Percentiles rank a stretch among this genome's conserved stretches.
Conservation (phyloP, 2,888 invertebrate species). For the Drosophila putrida region DNA sequence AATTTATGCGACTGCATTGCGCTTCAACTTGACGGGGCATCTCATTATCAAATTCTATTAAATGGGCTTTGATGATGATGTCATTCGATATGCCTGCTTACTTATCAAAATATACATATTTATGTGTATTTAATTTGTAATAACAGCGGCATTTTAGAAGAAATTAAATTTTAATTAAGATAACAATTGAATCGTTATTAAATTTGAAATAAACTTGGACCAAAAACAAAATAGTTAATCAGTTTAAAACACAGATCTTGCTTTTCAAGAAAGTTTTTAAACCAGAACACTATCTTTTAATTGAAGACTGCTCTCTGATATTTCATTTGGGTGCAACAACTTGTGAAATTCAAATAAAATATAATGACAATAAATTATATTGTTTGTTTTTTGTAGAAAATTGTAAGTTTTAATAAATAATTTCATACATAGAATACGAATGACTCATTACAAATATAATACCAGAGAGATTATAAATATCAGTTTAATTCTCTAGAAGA, state of each 20-base stretch:
- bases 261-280: too few species aligned
- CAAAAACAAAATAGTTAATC: too few species aligned
- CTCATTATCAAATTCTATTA: conserved; percentile 6
- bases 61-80: conserved; percentile 2
- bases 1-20: conserved; percentile 44
- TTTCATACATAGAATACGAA: neutral
- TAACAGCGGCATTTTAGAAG: neutral
- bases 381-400: too few species aligned
- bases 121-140: neutral
- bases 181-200: neutral
- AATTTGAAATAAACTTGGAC: neutral
- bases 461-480: too few species aligned
- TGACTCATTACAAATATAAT: neutral
- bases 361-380: neutral
- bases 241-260: too few species aligned
- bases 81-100: neutral
- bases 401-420: neutral
- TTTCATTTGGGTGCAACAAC: neutral
- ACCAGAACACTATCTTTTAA: neutral
- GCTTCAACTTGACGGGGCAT: conserved; percentile 1
- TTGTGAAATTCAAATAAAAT: neutral
- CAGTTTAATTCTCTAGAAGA: too few species aligned
- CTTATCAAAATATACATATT: neutral
- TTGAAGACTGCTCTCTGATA: neutral
- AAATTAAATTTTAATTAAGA: neutral